Base-by-base conservation (phyloP, 2,797 vertebrate genomes). In the Merluccius polli region DNA sequence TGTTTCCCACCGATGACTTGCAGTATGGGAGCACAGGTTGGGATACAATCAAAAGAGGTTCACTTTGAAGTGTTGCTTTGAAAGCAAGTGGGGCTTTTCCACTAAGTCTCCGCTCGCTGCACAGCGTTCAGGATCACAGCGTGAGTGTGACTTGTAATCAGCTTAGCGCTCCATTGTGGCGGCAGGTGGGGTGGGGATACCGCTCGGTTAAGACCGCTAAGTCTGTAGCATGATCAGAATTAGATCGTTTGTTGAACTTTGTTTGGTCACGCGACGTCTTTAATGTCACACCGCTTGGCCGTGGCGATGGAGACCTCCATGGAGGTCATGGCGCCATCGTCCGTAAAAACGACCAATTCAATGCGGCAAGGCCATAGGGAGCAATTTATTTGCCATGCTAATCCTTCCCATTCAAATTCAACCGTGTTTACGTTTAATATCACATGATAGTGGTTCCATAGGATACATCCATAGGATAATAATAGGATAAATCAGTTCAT, bases 91-190 rank as follows among this genome's bases (percentile, higher is more conserved):
- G 76, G 76, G 76, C 71, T 84, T 84, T 86, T 21, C n/a, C 72
- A 52, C 70, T 73, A 80, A 87, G 81, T 73, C 83, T 73, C 35
- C 75, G 33, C 80, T 75, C 15, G 75, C 67, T 74, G 87, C 81
- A 63, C 72, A 77, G n/a, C n/a, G n/a, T n/a, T 77, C 78, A 78
- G 76, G 73, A 69, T 72, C 78, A 2, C n/a, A 69, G 73, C 30
- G 75, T 3, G 70, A 91, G 82, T 89, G 88, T 86, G 87, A 90
- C 83, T 72, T 41, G 15, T 90, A 90, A 93, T 89, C 84, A 84
- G 87, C 84, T 93, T 91, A 86, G 75, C 75, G 16, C 74, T 78
- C 83, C 72, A 84, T 79, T 89, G 82, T 81, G 18, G 83, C 12
- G 85, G 81, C 77, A 82, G 48, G 48, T 52, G 48, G 48, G 48